These are phyloP conservation scores for Athalia rosae DNA, from an alignment of 2,888 invertebrate genomes.

Conservation along the genomic window DNA sequence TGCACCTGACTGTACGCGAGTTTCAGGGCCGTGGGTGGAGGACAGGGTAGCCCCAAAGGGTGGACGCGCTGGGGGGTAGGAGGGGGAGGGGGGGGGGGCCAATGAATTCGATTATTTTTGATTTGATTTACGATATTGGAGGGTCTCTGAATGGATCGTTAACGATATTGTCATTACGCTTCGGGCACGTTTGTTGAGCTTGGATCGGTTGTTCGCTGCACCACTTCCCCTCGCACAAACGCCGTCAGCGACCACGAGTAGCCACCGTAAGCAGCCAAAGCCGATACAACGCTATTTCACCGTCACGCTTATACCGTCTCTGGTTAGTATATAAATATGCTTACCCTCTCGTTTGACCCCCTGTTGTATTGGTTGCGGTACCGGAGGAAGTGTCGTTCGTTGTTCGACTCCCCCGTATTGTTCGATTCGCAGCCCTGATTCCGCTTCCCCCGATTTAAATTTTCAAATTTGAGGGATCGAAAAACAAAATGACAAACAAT, in stretches of 20 bases:
- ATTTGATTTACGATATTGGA: constrained; percentile 61
- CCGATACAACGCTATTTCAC: constrained; percentile 27
- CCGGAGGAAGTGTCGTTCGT: constrained; percentile 13
- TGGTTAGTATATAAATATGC: not conserved
- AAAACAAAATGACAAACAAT: too few species aligned
- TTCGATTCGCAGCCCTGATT: not conserved
- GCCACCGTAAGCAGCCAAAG: constrained; percentile 26
- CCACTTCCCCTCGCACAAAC: constrained; percentile 4
- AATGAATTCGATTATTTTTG: constrained; percentile 58
- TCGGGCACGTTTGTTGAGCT: constrained; percentile 59
- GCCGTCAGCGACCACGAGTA: constrained; percentile 4
- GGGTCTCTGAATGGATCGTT: constrained; percentile 65
- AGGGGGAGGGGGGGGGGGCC: constrained; percentile 49
- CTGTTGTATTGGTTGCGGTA: constrained; percentile 7
- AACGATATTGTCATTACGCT: constrained; percentile 65
- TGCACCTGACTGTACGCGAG: constrained; percentile 32
- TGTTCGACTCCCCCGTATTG: constrained; percentile 13
- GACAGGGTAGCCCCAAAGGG: constrained; percentile 1
- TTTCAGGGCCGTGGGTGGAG: not conserved
- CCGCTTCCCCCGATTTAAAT: not conserved
- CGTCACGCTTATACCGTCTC: constrained; percentile 14
- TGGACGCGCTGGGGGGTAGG: constrained; percentile 47
- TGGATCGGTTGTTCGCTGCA: constrained; percentile 40
- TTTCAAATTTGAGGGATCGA: too few species aligned
- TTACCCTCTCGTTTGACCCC: constrained; percentile 19